A percentile compares a stretch with the other conserved stretches of the same genome.
phyloP scores from a whole-genome alignment of 2,888 invertebrate genomes.

The Perizoma affinitatum region DNA sequence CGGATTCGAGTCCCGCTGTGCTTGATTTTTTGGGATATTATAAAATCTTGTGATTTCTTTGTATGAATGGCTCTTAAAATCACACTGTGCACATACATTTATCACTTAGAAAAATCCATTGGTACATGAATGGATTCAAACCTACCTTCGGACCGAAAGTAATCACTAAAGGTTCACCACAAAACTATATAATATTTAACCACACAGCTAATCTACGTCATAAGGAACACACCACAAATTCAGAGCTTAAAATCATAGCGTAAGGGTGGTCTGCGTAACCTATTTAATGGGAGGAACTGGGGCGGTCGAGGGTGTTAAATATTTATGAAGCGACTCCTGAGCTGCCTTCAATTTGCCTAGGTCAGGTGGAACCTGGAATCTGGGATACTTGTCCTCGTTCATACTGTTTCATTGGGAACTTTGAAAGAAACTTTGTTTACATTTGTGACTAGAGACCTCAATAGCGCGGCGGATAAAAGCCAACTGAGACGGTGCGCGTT shows the following conservation, averaged over 20 bases:
- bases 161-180: too few species aligned
- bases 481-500: too few species aligned
- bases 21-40: too few species aligned
- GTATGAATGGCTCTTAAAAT: too few species aligned
- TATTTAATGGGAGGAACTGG: constrained; percentile 52
- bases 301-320: constrained; percentile 46
- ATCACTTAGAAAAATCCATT: too few species aligned
- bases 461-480: too few species aligned
- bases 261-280: constrained; percentile 45
- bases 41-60: too few species aligned
- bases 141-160: too few species aligned
- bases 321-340: constrained; percentile 49
- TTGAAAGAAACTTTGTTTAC: neutral
- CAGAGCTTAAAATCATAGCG: constrained; percentile 23
- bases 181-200: neutral
- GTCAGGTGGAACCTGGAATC: constrained; percentile 4
- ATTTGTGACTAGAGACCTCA: too few species aligned
- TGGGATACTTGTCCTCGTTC: neutral
- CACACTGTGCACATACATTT: too few species aligned
- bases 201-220: constrained; percentile 6
- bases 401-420: neutral
- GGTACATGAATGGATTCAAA: too few species aligned
- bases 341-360: constrained; percentile 27
- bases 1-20: too few species aligned
- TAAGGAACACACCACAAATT: constrained; percentile 14